Evolutionary conservation across 2,888 invertebrate species (phyloP), one percentile per base, ranked within the genome.

Genomic region (Pseudanteris insignis): DNA sequence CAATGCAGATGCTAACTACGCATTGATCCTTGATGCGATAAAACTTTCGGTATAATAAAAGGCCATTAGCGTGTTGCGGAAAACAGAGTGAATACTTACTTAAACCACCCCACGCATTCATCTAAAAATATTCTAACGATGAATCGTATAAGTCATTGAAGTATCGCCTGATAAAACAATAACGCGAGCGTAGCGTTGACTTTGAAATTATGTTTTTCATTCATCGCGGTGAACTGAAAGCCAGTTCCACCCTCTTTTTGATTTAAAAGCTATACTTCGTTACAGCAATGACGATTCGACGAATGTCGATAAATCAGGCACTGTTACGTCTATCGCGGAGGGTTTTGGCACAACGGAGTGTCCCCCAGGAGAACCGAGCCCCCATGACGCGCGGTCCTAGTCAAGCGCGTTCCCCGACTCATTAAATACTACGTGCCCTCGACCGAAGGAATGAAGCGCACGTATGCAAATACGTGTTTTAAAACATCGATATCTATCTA

Each of bases 221-320:
- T 63, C 58, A 59, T 53, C 53, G 62, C 29, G 38, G 44, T 38
- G 53, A 50, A 44, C 44, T 51, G 57, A 62, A 62, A 57, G 57
- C 44, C 57, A 9, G 14, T 18, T 34, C n/a, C 46, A 48, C 65
- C 48, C 63, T 61, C 47, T 44, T 50, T 60, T 58, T 59, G 41
- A 54, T 65, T 67, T 68, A 66, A 67, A 68, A 67, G 68, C 64
- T 61, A 51, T 61, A 55, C 61, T 69, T 69, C 64, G 67, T 69
- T 69, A 82, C 57, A 53, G 54, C 81, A 81, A 81, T 81, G 76
- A 80, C 73, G 74, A 79, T 81, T 82, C 82, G 83, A 83, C 81
- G 82, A 84, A 82, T 81, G 81, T 81, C 83, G 81, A 83, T 83
- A 83, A 83, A 84, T 83, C 83, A 83, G 81, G 73, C 73, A 65